These are phyloP conservation scores for Opisthograptis luteolata DNA, from an alignment of 2,888 invertebrate species.

Conservation along the genomic window DNA sequence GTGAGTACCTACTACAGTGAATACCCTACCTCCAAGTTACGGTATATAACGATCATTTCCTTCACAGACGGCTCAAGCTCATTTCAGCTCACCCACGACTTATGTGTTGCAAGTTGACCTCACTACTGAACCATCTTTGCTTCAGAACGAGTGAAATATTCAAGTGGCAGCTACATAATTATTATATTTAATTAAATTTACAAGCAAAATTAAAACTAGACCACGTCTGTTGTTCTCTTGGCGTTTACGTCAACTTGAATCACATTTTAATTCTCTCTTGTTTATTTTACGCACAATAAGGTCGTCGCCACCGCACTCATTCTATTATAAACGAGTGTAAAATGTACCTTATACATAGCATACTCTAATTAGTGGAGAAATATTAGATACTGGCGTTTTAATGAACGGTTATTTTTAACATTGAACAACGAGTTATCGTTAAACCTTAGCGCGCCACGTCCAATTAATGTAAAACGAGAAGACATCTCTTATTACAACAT, in stretches of 20 bases:
- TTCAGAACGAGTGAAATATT: no score
- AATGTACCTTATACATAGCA: not conserved
- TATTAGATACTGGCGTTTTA: slow-evolving; percentile 30
- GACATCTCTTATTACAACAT: slow-evolving; percentile 61
- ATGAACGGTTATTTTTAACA: slow-evolving; percentile 47
- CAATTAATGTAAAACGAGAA: slow-evolving; percentile 69
- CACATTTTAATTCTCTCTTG: slow-evolving; percentile 1
- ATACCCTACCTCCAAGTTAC: no score
- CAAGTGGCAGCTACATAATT: no score
- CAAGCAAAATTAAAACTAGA: not conserved
- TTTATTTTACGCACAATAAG: slow-evolving; percentile 6
- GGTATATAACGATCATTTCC: no score
- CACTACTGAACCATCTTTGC: no score
- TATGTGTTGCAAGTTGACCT: no score
- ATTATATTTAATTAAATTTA: no score
- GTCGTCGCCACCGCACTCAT: not conserved
- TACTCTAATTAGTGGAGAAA: slow-evolving; percentile 15
- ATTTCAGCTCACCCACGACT: no score
- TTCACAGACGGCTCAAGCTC: no score
- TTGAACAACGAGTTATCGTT: slow-evolving; percentile 55
- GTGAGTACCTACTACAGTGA: no score
- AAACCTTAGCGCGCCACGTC: slow-evolving; percentile 56
- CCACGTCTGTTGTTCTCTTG: not conserved
- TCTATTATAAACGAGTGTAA: slow-evolving; percentile 13
- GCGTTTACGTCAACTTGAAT: not conserved